Evolutionary conservation across 30 jellyfish, hydroid and myxozoan genomes (phyloP).

Genomic region (Hydractinia echinata): DNA sequence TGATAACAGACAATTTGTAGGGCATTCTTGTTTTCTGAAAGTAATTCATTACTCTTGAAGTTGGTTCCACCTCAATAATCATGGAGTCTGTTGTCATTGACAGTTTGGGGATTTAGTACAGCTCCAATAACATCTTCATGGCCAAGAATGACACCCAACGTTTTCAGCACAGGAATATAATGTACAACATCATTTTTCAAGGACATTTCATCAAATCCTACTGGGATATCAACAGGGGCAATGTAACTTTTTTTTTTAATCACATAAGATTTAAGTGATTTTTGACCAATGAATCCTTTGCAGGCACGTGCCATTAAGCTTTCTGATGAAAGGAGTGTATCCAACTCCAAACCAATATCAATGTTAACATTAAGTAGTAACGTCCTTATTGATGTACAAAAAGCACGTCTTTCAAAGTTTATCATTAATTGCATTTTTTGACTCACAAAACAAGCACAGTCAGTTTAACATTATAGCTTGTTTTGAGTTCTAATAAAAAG

Average conservation of each 20-base stretch:
- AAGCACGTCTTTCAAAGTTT: too few species aligned
- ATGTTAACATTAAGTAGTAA: neutral
- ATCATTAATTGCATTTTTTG: neutral
- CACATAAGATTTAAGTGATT: neutral
- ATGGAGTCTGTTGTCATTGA: too few species aligned
- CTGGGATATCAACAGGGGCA: neutral
- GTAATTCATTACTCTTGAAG: neutral
- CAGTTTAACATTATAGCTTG: neutral
- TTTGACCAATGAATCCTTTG: neutral
- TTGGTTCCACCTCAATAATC: neutral
- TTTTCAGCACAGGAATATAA: too few species aligned
- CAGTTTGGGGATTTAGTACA: too few species aligned
- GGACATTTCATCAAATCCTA: too few species aligned
- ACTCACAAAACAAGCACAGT: neutral
- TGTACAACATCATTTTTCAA: too few species aligned
- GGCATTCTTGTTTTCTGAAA: neutral
- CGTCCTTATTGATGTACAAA: neutral
- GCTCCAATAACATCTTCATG: too few species aligned
- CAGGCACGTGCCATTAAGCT: neutral
- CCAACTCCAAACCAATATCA: neutral
- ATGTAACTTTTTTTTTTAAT: neutral
- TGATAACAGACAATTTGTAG: neutral
- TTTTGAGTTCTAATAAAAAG: neutral
- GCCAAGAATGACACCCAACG: too few species aligned
- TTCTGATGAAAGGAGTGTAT: neutral